Percentiles rank a stretch among this genome's conserved stretches.
These are phyloP conservation scores for Schizopygopsis malacanthus DNA, from an alignment of 2,797 vertebrate species.

Conservation along the genomic window DNA sequence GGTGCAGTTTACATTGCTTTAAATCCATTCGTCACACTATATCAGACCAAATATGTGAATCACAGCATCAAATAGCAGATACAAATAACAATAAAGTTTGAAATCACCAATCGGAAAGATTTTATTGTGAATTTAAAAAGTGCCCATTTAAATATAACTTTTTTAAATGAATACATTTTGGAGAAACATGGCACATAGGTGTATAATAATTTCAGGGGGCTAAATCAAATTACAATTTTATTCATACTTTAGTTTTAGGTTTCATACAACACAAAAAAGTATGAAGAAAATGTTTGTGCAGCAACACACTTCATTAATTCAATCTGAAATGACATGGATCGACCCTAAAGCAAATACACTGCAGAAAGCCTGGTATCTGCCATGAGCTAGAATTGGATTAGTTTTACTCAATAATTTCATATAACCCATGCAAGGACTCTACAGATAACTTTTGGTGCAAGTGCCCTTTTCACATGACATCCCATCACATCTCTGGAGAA, in stretches of 20 bases:
- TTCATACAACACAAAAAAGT: neutral
- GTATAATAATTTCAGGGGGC: neutral
- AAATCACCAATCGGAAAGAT: neutral
- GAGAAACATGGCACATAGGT: neutral
- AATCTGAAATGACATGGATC: neutral
- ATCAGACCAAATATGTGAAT: neutral
- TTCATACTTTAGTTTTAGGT: neutral
- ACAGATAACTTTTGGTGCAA: neutral
- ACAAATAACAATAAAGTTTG: neutral
- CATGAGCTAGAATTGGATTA: conserved; percentile 6
- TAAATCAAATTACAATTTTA: neutral
- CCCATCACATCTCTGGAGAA: conserved; percentile 67
- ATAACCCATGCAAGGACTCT: neutral
- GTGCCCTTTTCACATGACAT: conserved; percentile 21
- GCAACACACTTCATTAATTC: conserved; percentile 5
- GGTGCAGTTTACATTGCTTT: neutral
- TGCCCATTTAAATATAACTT: neutral
- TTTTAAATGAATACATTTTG: neutral
- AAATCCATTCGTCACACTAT: neutral
- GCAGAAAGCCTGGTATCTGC: conserved; percentile 2
- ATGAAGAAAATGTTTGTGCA: neutral
- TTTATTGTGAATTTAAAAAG: neutral
- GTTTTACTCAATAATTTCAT: conserved; percentile 20
- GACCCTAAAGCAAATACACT: neutral
- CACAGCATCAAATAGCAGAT: neutral